phyloP scores from a whole-genome alignment of 2,113 vertebrate genomes.

The Tychaedon coryphoeus region DNA sequence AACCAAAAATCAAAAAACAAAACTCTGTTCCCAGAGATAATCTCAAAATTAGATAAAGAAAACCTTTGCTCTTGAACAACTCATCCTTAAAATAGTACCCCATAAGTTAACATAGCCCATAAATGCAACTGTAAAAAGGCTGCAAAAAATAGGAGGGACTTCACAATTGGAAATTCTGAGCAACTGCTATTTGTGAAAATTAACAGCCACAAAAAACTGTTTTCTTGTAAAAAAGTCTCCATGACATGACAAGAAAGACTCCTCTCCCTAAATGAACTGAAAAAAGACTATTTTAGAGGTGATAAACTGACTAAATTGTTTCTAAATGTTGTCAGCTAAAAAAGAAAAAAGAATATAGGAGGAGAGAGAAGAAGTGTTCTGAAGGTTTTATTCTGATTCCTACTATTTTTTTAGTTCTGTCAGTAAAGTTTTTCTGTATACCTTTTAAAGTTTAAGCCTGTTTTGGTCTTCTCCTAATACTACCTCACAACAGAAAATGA shows the following conservation, averaged over 20 bases:
- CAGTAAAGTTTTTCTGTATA: background rate
- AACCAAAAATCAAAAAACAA: too few species aligned
- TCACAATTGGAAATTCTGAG: background rate
- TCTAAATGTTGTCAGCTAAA: background rate
- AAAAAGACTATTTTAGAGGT: background rate
- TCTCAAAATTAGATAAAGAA: background rate
- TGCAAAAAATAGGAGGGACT: background rate
- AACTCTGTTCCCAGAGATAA: background rate
- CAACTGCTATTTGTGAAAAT: background rate
- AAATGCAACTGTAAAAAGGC: background rate
- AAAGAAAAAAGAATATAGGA: background rate
- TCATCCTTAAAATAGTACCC: background rate
- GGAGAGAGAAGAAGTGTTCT: background rate
- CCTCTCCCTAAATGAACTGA: background rate
- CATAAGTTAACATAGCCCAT: background rate
- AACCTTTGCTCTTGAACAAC: background rate
- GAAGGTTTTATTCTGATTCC: background rate
- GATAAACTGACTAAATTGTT: background rate
- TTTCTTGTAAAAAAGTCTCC: background rate
- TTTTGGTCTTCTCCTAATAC: background rate
- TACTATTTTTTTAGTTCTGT: background rate
- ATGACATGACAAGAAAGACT: background rate
- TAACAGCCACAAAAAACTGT: background rate
- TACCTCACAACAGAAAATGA: background rate
- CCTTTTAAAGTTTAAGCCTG: background rate